Evolutionary conservation across 1,140 invertebrate genomes (phyloP).

Genomic region (Gryon sp.): DNA sequence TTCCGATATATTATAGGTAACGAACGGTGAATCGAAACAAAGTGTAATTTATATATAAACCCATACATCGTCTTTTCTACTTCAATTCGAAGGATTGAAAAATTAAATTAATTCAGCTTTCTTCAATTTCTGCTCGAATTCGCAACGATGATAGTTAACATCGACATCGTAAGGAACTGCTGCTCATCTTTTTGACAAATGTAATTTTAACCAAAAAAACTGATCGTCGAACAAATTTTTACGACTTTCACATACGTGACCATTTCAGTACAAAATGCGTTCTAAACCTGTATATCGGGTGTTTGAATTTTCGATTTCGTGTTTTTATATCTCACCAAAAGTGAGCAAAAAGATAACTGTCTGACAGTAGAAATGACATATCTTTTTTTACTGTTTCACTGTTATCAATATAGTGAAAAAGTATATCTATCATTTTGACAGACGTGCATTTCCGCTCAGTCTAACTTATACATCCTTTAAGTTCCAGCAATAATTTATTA

Average conservation of each 20-base stretch:
- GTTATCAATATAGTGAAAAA: slow-evolving; percentile 49
- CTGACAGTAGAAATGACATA: slow-evolving; percentile 28
- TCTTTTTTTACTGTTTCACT: slow-evolving; percentile 49
- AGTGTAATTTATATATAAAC: slow-evolving; percentile 51
- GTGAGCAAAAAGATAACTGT: slow-evolving; percentile 49
- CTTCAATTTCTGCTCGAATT: slow-evolving; percentile 21
- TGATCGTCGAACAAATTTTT: no score
- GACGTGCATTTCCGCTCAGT: slow-evolving; percentile 28
- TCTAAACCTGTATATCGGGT: no score
- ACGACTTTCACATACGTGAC: no score
- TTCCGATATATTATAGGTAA: slow-evolving; percentile 47
- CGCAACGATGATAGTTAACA: neutral
- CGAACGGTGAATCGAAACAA: slow-evolving; percentile 41
- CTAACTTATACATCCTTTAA: slow-evolving; percentile 44
- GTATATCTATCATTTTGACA: slow-evolving; percentile 45
- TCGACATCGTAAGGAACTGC: neutral
- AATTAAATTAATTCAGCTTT: slow-evolving; percentile 37
- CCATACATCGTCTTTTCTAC: slow-evolving; percentile 13
- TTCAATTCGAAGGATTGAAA: slow-evolving; percentile 42
- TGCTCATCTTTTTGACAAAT: neutral
- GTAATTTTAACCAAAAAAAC: slow-evolving; percentile 1
- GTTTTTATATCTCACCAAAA: neutral
- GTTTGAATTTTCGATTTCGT: neutral
- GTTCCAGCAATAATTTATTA: slow-evolving; percentile 6
- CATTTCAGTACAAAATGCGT: no score